Base-by-base conservation (phyloP, 1,140 invertebrate genomes). In the Apis laboriosa region DNA sequence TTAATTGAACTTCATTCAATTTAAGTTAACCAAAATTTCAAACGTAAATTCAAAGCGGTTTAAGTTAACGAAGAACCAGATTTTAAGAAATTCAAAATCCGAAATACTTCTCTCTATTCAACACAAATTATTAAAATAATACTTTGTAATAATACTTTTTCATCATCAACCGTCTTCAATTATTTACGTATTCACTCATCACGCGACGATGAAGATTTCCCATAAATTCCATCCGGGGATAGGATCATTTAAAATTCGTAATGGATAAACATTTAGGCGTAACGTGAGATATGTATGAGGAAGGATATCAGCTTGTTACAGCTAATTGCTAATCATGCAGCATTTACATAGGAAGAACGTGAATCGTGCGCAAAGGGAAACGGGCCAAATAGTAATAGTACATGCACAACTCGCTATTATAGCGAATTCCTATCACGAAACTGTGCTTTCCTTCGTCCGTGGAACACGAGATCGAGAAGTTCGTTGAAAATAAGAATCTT, bases 281-380 rank as follows among this genome's bases (percentile, higher is more conserved):
- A 68, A 49, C 63, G 51, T 28, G 68, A 28, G 75, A 86, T 85
- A 86, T 85, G 85, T 77, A 87, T 78, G 84, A 85, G 79, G 53
- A 70, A 63, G 77, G 58, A 58, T 80, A 83, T 55, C 83, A 77
- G 85, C 84, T 83, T 84, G 83, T 87, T 78, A 82, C 83, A 87
- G 76, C 71, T 87, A 87, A 87, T 85, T 87, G 85, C 75, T 85
- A 87, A 87, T 87, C 84, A 87, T 70, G 70, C n/a, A 24, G 43
- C 67, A 85, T 87, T 87, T 87, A 60, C 85, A 84, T 85, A 82
- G 72, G 68, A 58, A 79, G 63, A 72, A 83, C 24, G 61, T 19
- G 80, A 60, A 71, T 53, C 34, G 28, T 58, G 28, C 15, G 53
- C 34, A 49, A 84, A 74, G 24, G 67, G 77, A 68, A 34, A 19